These are phyloP conservation scores for Bubalus kerabau DNA, from an alignment of 2,113 vertebrate genomes.

Conservation along the genomic window DNA sequence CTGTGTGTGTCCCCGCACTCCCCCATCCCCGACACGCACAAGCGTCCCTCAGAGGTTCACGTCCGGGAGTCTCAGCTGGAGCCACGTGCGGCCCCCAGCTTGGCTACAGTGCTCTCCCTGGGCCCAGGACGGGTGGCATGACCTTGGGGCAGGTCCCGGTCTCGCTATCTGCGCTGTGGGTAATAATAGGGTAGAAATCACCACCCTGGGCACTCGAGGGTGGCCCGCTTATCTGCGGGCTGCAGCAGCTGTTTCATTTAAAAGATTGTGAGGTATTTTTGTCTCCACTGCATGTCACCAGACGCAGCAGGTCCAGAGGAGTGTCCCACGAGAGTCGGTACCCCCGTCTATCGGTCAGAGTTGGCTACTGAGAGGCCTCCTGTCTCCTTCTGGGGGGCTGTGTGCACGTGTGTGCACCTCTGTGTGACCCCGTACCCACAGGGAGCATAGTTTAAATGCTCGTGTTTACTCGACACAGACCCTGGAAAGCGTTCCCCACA, in stretches of 20 bases:
- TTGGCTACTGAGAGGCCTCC: rapidly evolving
- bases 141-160: background rate
- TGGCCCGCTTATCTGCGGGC: slow-evolving; percentile 23
- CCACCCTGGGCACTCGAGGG: background rate
- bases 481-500: rapidly evolving
- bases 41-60: rapidly evolving
- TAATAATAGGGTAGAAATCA: slow-evolving; percentile 54
- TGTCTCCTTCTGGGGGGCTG: background rate
- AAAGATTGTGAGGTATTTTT: background rate
- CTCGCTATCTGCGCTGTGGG: background rate
- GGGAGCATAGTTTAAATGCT: rapidly evolving
- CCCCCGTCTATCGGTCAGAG: background rate
- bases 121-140: background rate
- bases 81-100: rapidly evolving
- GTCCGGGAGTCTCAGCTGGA: background rate
- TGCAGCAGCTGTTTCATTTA: background rate
- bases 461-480: rapidly evolving
- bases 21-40: rapidly evolving
- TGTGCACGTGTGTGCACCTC: background rate
- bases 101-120: rapidly evolving
- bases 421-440: background rate
- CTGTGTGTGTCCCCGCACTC: rapidly evolving
- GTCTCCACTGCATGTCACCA: background rate
- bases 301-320: background rate
- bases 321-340: rapidly evolving